Evolutionary conservation across 2,113 vertebrate species (phyloP).

Genomic region (Xenus cinereus): DNA sequence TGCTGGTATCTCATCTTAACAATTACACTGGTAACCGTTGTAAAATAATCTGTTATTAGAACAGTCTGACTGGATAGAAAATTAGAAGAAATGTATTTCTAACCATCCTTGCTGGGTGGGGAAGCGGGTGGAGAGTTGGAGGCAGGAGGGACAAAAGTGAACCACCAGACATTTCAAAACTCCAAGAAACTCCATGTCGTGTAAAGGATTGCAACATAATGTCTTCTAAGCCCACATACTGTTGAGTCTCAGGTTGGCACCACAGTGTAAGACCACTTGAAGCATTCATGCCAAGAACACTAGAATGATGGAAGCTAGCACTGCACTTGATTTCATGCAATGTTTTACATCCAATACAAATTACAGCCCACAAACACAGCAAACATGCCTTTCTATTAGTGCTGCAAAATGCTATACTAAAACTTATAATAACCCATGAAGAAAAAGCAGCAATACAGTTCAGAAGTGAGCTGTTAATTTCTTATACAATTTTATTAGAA

Average conservation of each 20-base stretch:
- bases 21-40: not conserved
- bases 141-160: not conserved
- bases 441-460: not conserved
- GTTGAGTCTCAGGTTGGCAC: not conserved
- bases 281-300: not conserved
- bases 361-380: not conserved
- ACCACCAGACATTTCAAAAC: not conserved
- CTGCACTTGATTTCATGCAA: not conserved
- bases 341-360: not conserved
- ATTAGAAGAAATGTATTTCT: not conserved
- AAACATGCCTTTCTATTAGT: not conserved
- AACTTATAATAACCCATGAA: not conserved
- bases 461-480: not conserved
- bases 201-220: not conserved
- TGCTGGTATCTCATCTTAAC: not conserved
- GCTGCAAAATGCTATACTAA: not conserved
- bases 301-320: not conserved
- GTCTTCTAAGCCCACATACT: not conserved
- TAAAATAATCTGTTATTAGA: not conserved
- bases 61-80: not conserved
- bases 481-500: not conserved
- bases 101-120: fast-evolving
- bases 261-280: not conserved
- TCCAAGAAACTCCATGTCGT: not conserved
- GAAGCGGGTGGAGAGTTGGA: not conserved